A percentile compares a stretch with the other conserved stretches of the same genome.
Conservation (phyloP, 1,140 invertebrate species). For the Chymomyza costata region DNA sequence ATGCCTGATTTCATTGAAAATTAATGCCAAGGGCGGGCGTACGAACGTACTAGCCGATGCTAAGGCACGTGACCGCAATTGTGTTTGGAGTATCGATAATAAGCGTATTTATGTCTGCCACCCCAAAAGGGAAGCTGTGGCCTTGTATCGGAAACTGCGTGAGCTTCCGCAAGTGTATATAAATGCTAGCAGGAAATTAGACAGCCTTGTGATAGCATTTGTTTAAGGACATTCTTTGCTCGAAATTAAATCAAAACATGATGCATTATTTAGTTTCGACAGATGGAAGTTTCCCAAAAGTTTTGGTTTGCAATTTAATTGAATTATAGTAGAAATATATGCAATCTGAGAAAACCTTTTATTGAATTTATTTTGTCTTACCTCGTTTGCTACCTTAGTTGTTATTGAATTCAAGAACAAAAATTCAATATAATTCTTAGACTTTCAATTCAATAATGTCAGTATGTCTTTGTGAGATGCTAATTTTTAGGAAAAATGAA, state of each 20-base stretch:
- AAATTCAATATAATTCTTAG: too few relatives aligned
- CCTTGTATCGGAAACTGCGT: constrained; percentile 61
- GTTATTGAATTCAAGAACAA: too few relatives aligned
- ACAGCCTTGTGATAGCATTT: constrained; percentile 26
- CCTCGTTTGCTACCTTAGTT: too few relatives aligned
- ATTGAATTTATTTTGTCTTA: too few relatives aligned
- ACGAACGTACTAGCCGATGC: constrained; percentile 10
- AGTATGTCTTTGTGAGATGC: too few relatives aligned
- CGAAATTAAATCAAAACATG: constrained; percentile 63
- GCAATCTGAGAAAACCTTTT: too few relatives aligned
- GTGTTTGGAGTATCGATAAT: constrained; percentile 74
- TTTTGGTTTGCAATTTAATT: neutral
- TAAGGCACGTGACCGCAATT: constrained; percentile 72
- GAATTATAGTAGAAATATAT: too few relatives aligned
- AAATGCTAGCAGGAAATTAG: constrained; percentile 40
- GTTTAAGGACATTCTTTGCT: constrained; percentile 17
- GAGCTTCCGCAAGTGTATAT: constrained; percentile 34
- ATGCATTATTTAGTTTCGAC: constrained; percentile 2
- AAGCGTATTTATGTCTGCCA: constrained; percentile 58
- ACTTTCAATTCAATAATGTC: too few relatives aligned
- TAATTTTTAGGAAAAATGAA: too few relatives aligned
- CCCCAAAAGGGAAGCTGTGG: too few relatives aligned
- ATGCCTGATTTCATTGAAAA: constrained; percentile 66
- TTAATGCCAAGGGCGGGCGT: constrained; percentile 56
- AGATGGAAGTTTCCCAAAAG: neutral